Evolutionary conservation across 2,888 invertebrate genomes (phyloP), one percentile per base, ranked within the genome.

Genomic region (Agrochola litura): DNA sequence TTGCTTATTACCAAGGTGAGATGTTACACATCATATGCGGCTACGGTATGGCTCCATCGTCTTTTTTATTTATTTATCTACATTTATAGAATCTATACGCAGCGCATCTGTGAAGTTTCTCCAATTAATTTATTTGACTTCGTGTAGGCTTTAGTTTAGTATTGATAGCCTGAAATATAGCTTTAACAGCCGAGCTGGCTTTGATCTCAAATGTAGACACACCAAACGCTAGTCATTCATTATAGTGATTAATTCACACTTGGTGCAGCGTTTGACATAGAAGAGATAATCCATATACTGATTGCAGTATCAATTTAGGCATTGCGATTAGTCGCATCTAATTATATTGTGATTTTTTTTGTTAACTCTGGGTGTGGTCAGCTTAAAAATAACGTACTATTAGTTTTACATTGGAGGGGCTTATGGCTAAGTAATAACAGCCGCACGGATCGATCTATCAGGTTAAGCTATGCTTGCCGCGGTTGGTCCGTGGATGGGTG

Each of bases 191-290:
- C 22, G 10, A n/a, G 5, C n/a, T 14, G 12, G 67, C 25, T 79
- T 83, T 71, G 58, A 71, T 78, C 30, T 69, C 12, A 64, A 64
- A 70, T 63, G 22, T 25, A 52, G 52, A 63, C 25, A 71, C 41
- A 63, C 54, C 14, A 41, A 49, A 19, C 30, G n/a, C 46, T 63
- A 66, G 58, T 46, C 37, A 19, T 74, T 58, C 30, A 83, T 56
- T 63, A 71, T 25, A 70, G 60, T 68, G 71, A 83, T 79, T 83
- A 67, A 74, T 82, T 70, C 25, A 60, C 49, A 68, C 73, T 79
- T 68, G 71, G 54, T 64, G 49, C 22, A 30, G 63, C 49, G 54
- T 64, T 70, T 25, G n/a, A 16, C 25, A 64, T 49, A 30, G 30
- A 56, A 74, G 54, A 60, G 60, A 43, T 68, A 58, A 79, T 61